phyloP scores from a whole-genome alignment of 2,797 vertebrate genomes.

The Sebastes cheni region DNA sequence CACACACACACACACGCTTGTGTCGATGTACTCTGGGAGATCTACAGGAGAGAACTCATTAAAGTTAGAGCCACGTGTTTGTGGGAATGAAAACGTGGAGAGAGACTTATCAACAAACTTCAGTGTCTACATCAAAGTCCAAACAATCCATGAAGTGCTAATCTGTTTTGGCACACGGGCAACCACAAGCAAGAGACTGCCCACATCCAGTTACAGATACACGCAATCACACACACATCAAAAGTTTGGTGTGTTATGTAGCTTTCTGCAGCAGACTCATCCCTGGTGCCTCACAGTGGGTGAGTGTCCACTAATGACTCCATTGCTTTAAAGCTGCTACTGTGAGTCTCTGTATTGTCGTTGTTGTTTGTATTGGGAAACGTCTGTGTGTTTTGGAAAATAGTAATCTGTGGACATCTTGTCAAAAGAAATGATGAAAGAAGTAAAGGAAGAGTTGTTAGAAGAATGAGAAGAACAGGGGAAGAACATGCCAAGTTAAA shows the following conservation, averaged over 20 bases:
- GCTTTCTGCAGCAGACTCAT: slow-evolving; percentile 41
- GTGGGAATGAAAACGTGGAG: not conserved
- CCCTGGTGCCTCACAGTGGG: slow-evolving; percentile 31
- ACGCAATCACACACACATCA: slow-evolving; percentile 7
- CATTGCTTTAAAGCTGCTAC: slow-evolving; percentile 32
- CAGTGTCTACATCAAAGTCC: slow-evolving; percentile 43
- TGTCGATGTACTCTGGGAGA: slow-evolving; percentile 19
- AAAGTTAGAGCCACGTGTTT: slow-evolving; percentile 28
- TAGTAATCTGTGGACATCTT: not conserved
- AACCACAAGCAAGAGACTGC: slow-evolving; percentile 12
- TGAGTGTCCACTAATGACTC: slow-evolving; percentile 40
- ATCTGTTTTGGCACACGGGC: slow-evolving; percentile 29
- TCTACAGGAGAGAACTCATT: slow-evolving; percentile 45
- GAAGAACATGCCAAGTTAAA: not conserved
- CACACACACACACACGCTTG: slow-evolving; percentile 12
- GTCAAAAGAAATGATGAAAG: not conserved
- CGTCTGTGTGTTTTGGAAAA: not conserved
- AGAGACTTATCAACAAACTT: slow-evolving; percentile 26
- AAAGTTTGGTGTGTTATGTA: slow-evolving; percentile 35
- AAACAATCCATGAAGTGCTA: slow-evolving; percentile 29
- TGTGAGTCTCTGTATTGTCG: slow-evolving; percentile 1
- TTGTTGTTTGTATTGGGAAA: slow-evolving; percentile 22
- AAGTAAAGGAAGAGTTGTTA: not conserved
- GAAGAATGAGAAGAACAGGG: not conserved
- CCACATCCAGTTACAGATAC: not conserved